These are phyloP conservation scores for Ctenicera cuprea DNA, from an alignment of 2,888 invertebrate species.

Conservation along the genomic window DNA sequence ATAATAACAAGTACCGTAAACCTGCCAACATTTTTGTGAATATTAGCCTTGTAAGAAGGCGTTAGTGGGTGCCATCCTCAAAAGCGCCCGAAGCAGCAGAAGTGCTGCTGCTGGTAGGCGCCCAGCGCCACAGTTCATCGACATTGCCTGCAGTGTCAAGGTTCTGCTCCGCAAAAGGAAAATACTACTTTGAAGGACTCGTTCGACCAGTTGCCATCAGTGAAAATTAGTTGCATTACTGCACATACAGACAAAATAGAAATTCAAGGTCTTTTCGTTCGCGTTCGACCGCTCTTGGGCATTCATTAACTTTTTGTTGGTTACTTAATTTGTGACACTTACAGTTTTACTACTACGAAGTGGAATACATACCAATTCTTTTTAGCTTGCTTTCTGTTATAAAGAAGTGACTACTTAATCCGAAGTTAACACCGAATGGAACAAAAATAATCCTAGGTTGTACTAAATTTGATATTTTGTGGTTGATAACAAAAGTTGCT, in stretches of 20 bases:
- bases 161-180: slow-evolving; percentile 25
- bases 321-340: no score
- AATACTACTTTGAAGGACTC: slow-evolving; percentile 27
- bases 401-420: no score
- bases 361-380: no score
- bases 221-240: slow-evolving; percentile 10
- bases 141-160: slow-evolving; percentile 33
- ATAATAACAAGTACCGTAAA: not conserved
- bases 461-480: no score
- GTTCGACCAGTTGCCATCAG: slow-evolving; percentile 16
- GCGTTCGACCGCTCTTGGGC: no score
- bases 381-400: no score
- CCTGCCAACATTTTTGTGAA: not conserved
- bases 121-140: slow-evolving; percentile 12
- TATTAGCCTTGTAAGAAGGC: not conserved
- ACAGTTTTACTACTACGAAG: no score
- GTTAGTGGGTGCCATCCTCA: slow-evolving; percentile 1
- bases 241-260: not conserved
- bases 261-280: not conserved
- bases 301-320: no score
- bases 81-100: not conserved
- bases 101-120: slow-evolving; percentile 21
- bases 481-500: no score
- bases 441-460: no score
- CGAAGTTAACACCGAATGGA: no score